phyloP scores from a whole-genome alignment of 2,113 vertebrate genomes.

The Phylloscopus trochilus region DNA sequence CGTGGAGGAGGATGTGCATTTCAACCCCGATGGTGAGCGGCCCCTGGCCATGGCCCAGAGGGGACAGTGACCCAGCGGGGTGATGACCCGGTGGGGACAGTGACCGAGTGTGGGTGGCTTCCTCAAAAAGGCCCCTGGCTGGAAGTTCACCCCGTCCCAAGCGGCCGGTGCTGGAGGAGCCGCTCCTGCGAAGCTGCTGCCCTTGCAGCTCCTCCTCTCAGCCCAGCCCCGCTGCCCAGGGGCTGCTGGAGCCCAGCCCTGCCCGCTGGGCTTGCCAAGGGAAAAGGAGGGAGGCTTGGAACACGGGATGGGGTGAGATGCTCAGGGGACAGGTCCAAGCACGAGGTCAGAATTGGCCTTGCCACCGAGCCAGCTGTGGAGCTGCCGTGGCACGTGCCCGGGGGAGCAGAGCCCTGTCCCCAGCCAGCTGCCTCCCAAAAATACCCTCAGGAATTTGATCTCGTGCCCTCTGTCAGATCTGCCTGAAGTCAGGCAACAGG shows the following conservation, averaged over 20 bases:
- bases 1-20: slow-evolving; percentile 78
- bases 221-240: not conserved
- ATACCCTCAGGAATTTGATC: not conserved
- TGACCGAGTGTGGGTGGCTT: not conserved
- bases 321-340: not conserved
- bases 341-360: not conserved
- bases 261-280: accelerated
- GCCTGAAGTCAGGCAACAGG: not conserved
- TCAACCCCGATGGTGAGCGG: slow-evolving; percentile 82
- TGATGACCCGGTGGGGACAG: not conserved
- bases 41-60: accelerated
- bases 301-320: not conserved
- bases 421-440: not conserved
- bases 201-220: not conserved
- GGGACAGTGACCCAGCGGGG: not conserved
- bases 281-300: not conserved
- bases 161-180: not conserved
- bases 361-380: not conserved
- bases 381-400: accelerated
- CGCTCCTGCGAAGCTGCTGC: not conserved
- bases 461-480: not conserved
- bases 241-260: not conserved
- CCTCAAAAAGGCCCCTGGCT: not conserved
- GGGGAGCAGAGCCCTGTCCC: accelerated
- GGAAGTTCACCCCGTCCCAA: not conserved